Conservation (phyloP, 2,797 vertebrate genomes). For the Etheostoma perlongum region DNA sequence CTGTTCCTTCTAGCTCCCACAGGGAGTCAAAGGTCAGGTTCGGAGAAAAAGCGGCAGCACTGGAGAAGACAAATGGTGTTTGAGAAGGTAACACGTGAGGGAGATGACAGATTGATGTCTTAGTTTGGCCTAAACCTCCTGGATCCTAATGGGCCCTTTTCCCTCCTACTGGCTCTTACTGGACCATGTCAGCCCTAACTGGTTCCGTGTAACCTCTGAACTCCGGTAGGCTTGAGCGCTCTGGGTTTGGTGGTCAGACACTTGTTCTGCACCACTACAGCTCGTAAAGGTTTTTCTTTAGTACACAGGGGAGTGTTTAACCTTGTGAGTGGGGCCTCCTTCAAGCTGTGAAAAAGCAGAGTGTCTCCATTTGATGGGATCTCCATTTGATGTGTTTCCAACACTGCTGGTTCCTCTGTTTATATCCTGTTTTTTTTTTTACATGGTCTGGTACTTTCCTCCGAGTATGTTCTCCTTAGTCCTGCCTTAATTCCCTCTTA, state of each 20-base stretch:
- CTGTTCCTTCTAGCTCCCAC: neutral
- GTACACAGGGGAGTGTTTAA: constrained; percentile 53
- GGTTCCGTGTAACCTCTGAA: constrained; percentile 29
- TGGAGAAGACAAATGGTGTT: constrained; percentile 30
- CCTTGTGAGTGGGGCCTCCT: constrained; percentile 35
- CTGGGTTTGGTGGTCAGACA: constrained; percentile 30
- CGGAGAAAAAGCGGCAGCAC: constrained; percentile 1
- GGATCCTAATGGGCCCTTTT: constrained; percentile 25
- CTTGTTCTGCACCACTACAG: constrained; percentile 51
- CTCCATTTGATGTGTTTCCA: constrained; percentile 52
- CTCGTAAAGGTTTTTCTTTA: constrained; percentile 59
- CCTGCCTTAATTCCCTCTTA: neutral
- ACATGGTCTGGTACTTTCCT: constrained; percentile 6
- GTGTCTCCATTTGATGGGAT: constrained; percentile 36
- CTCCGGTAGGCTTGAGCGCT: constrained; percentile 14
- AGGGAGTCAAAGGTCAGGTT: constrained; percentile 39
- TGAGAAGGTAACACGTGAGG: constrained; percentile 33
- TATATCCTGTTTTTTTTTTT: constrained; percentile 36
- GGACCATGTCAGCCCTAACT: constrained; percentile 20
- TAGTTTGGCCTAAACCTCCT: constrained; percentile 38
- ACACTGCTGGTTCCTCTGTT: constrained; percentile 8
- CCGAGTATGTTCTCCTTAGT: constrained; percentile 1
- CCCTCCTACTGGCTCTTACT: constrained; percentile 11
- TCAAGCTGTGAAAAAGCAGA: constrained; percentile 57
- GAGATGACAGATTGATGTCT: constrained; percentile 63